Conservation (phyloP, 2,888 invertebrate species). For the Drosophila hamatofila region DNA sequence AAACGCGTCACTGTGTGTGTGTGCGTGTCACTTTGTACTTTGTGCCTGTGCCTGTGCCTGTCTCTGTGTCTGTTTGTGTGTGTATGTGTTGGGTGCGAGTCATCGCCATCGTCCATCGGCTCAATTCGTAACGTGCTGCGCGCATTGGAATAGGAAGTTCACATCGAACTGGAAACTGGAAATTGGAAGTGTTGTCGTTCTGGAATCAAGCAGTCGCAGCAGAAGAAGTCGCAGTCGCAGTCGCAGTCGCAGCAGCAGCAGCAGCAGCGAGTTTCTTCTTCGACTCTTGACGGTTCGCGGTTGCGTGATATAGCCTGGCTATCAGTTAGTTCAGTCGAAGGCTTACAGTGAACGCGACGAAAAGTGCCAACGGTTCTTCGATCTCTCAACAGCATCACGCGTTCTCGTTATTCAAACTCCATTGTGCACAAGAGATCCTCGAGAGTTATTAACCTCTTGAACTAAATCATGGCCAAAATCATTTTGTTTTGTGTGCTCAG, state of each 20-base stretch:
- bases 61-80: slow-evolving; percentile 13
- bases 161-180: slow-evolving; percentile 61
- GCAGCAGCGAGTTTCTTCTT: slow-evolving; percentile 54
- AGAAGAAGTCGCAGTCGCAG: slow-evolving; percentile 20
- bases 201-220: slow-evolving; percentile 38
- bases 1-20: slow-evolving; percentile 34
- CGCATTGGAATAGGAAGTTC: slow-evolving; percentile 75
- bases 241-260: slow-evolving; percentile 15
- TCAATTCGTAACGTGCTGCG: slow-evolving; percentile 48
- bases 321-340: slow-evolving; percentile 73
- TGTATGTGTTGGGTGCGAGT: slow-evolving; percentile 43
- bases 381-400: slow-evolving; percentile 46
- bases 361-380: slow-evolving; percentile 70
- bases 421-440: slow-evolving; percentile 35
- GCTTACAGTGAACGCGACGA: slow-evolving; percentile 80
- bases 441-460: slow-evolving; percentile 38
- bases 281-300: slow-evolving; percentile 72
- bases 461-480: slow-evolving; percentile 78
- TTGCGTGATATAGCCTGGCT: slow-evolving; percentile 67
- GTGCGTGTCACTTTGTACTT: slow-evolving; percentile 16
- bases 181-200: slow-evolving; percentile 58
- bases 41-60: slow-evolving; percentile 18
- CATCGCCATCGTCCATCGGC: slow-evolving; percentile 37
- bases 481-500: slow-evolving; percentile 79
- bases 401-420: slow-evolving; percentile 47